Conservation (phyloP, 1,140 invertebrate species). For the Hylaeus anthracinus region DNA sequence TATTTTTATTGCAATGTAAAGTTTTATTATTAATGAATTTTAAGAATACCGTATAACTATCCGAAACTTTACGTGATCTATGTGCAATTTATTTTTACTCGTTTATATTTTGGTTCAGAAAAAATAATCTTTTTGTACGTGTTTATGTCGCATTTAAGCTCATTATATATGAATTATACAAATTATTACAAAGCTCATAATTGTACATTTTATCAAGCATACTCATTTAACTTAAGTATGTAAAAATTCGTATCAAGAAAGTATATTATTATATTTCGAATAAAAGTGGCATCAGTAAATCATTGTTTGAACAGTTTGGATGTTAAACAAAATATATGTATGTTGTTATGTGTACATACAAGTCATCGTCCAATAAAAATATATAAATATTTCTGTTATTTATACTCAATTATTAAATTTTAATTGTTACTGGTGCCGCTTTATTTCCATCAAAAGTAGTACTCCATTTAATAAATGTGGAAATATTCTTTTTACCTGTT, state of each 20-base stretch:
- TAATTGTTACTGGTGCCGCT: constrained; percentile 2
- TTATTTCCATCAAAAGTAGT: neutral
- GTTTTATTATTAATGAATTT: constrained; percentile 29
- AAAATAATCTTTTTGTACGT: constrained; percentile 17
- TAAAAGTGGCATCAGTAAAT: constrained; percentile 33
- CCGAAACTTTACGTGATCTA: constrained; percentile 16
- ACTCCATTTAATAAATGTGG: neutral
- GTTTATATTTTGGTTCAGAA: constrained; percentile 16
- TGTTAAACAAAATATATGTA: constrained; percentile 13
- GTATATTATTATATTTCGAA: constrained; percentile 48
- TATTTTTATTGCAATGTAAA: constrained; percentile 45
- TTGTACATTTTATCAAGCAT: constrained; percentile 42
- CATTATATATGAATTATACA: constrained; percentile 40
- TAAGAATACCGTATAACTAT: neutral
- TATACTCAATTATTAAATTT: neutral
- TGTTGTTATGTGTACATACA: constrained; percentile 12
- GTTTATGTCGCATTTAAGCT: constrained; percentile 36
- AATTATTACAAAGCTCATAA: constrained; percentile 39
- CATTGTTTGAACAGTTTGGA: constrained; percentile 16
- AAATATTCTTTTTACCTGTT: neutral
- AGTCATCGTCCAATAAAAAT: constrained; percentile 9
- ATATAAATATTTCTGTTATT: neutral
- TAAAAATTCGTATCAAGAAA: constrained; percentile 41
- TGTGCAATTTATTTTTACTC: constrained; percentile 56
- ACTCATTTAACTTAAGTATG: constrained; percentile 36